Evolutionary conservation across 2,113 vertebrate species (phyloP).

Genomic region (Lophius piscatorius): DNA sequence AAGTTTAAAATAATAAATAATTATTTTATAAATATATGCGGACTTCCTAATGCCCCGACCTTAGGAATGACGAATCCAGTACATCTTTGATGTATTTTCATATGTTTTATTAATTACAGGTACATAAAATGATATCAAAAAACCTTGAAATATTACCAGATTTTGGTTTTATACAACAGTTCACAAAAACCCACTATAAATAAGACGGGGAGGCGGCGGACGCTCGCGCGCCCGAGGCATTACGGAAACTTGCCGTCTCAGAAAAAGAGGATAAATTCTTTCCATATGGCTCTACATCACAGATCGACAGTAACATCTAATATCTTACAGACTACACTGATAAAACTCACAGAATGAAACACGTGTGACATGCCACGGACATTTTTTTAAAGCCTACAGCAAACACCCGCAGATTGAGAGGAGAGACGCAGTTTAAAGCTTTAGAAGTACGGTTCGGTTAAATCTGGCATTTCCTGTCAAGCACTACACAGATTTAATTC

Average conservation of each 20-base stretch:
- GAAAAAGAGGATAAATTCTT: conserved; percentile 55
- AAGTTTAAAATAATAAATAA: not conserved
- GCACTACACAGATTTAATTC: conserved; percentile 49
- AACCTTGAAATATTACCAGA: conserved; percentile 63
- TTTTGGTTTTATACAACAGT: conserved; percentile 70
- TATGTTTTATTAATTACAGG: conserved; percentile 82
- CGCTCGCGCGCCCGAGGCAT: conserved; percentile 42
- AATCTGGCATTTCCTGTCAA: conserved; percentile 37
- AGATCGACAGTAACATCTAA: conserved; percentile 79
- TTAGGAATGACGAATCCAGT: not conserved
- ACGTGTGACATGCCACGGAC: conserved; percentile 82
- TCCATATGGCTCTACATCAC: conserved; percentile 79
- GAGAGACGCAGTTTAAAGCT: conserved; percentile 67
- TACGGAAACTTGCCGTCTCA: conserved; percentile 58
- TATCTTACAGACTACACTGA: conserved; percentile 77
- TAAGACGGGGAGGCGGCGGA: conserved; percentile 68
- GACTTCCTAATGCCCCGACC: too few species aligned
- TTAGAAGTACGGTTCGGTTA: conserved; percentile 55
- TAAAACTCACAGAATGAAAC: conserved; percentile 77
- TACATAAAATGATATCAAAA: conserved; percentile 87
- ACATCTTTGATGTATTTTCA: conserved; percentile 19
- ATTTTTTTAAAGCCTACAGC: conserved; percentile 67
- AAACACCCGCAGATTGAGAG: conserved; percentile 71
- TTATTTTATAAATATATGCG: not conserved
- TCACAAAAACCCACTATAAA: conserved; percentile 78